phyloP scores from a whole-genome alignment of 2,888 invertebrate genomes.

The Trisateles emortualis region DNA sequence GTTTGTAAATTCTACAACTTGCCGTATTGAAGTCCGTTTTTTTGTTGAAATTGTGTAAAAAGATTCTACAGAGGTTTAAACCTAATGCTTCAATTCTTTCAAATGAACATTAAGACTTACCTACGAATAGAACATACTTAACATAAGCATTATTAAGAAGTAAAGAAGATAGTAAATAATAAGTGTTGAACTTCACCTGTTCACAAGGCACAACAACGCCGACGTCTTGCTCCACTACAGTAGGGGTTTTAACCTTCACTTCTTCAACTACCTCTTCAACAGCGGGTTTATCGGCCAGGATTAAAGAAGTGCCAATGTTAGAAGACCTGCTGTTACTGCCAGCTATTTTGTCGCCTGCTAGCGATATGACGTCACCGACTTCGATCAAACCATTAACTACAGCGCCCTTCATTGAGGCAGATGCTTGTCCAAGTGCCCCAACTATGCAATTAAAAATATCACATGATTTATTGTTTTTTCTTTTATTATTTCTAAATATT shows the following conservation, averaged over 20 bases:
- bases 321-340: neutral
- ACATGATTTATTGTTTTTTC: neutral
- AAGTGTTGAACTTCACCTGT: neutral
- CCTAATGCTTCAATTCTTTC: too few relatives aligned
- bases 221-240: neutral
- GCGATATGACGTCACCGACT: neutral
- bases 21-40: too few relatives aligned
- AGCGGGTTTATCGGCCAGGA: neutral
- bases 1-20: too few relatives aligned
- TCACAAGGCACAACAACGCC: neutral
- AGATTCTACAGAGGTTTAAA: too few relatives aligned
- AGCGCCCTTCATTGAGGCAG: neutral
- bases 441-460: neutral
- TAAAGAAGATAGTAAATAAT: neutral
- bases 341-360: neutral
- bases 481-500: neutral
- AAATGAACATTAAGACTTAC: too few relatives aligned
- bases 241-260: neutral
- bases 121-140: too few relatives aligned
- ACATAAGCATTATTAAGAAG: too few relatives aligned
- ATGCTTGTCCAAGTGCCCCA: slow-evolving; percentile 4
- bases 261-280: neutral
- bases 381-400: neutral
- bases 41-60: too few relatives aligned
- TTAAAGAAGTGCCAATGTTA: neutral